A percentile compares a stretch with the other conserved stretches of the same genome.
Conservation (phyloP, 2,888 invertebrate species). For the Agriotes lineatus region DNA sequence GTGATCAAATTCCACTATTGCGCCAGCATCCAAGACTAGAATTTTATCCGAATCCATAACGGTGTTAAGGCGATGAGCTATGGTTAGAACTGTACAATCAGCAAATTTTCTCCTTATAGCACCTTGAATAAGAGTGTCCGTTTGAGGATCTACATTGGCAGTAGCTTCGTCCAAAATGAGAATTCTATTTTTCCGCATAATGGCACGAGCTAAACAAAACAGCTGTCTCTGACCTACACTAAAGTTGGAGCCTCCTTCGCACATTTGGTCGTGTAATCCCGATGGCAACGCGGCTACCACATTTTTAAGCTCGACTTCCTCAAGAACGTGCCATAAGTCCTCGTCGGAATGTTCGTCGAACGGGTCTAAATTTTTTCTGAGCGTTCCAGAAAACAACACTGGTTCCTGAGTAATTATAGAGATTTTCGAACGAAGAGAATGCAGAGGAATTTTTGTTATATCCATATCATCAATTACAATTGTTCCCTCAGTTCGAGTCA, state of each 20-base stretch:
- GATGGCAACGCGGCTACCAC: slow-evolving; percentile 74
- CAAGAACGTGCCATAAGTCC: slow-evolving; percentile 85
- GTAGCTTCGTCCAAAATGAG: slow-evolving; percentile 79
- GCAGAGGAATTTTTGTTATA: slow-evolving; percentile 77
- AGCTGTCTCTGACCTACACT: slow-evolving; percentile 74
- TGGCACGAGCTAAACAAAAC: slow-evolving; percentile 77
- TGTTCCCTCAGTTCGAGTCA: slow-evolving; percentile 81
- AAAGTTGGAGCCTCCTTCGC: slow-evolving; percentile 73
- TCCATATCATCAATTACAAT: slow-evolving; percentile 85
- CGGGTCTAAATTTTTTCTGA: slow-evolving; percentile 91
- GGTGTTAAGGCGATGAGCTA: slow-evolving; percentile 88
- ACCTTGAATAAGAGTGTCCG: slow-evolving; percentile 82
- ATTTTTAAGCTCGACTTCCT: slow-evolving; percentile 84
- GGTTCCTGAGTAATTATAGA: slow-evolving; percentile 92
- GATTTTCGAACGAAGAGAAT: slow-evolving; percentile 80
- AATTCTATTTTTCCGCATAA: slow-evolving; percentile 66
- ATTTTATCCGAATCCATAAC: slow-evolving; percentile 90
- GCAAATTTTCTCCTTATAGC: slow-evolving; percentile 83
- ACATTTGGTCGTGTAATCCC: slow-evolving; percentile 58
- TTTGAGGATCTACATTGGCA: slow-evolving; percentile 85
- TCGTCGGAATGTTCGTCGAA: slow-evolving; percentile 84
- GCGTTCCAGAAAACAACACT: slow-evolving; percentile 86
- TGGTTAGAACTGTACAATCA: slow-evolving; percentile 85
- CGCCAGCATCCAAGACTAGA: slow-evolving; percentile 86
- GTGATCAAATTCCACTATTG: slow-evolving; percentile 80